These are phyloP conservation scores for Epinephelus cyanopodus DNA, from an alignment of 2,113 vertebrate genomes.

Conservation along the genomic window DNA sequence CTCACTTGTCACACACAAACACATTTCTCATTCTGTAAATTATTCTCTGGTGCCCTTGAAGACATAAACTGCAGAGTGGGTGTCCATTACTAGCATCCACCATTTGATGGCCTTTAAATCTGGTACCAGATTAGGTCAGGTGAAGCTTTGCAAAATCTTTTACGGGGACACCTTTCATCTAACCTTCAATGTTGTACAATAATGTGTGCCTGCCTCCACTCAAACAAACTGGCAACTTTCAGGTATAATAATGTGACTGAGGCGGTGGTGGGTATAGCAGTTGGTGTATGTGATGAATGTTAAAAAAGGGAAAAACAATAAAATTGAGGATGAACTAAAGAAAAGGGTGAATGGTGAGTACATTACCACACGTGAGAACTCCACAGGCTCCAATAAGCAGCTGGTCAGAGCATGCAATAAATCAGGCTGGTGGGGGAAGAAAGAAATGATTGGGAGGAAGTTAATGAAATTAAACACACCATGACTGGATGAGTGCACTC, in stretches of 20 bases:
- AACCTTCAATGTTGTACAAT: slow-evolving; percentile 6
- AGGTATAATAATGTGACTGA: neutral
- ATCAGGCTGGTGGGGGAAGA: slow-evolving; percentile 62
- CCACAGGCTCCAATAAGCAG: slow-evolving; percentile 65
- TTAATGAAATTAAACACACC: slow-evolving; percentile 14
- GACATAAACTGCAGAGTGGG: neutral
- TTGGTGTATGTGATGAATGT: neutral
- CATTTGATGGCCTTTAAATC: neutral
- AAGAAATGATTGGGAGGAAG: slow-evolving; percentile 47
- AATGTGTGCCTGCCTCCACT: neutral
- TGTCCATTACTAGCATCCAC: neutral
- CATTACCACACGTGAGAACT: slow-evolving; percentile 66
- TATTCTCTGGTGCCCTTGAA: neutral
- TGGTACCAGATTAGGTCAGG: no score
- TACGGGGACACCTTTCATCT: neutral
- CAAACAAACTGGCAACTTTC: neutral
- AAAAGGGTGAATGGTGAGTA: slow-evolving; percentile 31
- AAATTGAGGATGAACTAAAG: neutral
- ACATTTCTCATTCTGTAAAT: slow-evolving; percentile 3
- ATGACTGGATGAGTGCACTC: neutral
- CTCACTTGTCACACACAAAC: slow-evolving; percentile 16
- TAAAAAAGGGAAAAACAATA: slow-evolving; percentile 6
- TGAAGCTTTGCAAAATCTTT: slow-evolving; percentile 3
- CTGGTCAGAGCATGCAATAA: slow-evolving; percentile 67
- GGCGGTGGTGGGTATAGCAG: neutral